These are phyloP conservation scores for Nasonia vitripennis DNA, from an alignment of 1,140 invertebrate species.

Conservation along the genomic window DNA sequence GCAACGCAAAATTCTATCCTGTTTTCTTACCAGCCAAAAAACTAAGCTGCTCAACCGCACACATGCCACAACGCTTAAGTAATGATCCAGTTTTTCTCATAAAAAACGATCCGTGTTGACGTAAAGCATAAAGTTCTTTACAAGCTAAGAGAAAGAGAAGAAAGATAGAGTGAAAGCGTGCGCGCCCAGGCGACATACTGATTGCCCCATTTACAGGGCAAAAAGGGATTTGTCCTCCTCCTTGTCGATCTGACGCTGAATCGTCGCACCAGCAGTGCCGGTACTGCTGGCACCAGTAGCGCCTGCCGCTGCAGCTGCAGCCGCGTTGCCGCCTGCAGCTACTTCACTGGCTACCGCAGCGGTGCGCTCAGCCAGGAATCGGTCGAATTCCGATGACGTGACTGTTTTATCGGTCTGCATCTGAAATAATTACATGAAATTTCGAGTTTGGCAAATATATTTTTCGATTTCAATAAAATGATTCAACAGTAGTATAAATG, in stretches of 20 bases:
- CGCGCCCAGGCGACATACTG: neutral
- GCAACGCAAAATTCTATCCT: neutral
- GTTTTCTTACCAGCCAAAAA: neutral
- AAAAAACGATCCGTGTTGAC: neutral
- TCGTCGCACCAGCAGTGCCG: conserved; percentile 61
- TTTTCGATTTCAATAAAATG: neutral
- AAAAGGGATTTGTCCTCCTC: conserved; percentile 74
- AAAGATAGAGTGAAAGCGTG: conserved; percentile 1
- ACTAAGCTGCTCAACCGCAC: neutral
- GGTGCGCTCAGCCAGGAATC: conserved; percentile 92
- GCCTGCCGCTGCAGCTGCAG: conserved; percentile 72
- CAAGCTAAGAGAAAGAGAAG: neutral
- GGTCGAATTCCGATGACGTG: conserved; percentile 93
- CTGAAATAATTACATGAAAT: conserved; percentile 20
- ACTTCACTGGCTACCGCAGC: conserved; percentile 82
- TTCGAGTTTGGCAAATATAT: neutral
- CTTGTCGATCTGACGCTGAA: conserved; percentile 70
- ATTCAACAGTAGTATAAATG: neutral
- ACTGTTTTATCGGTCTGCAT: conserved; percentile 77
- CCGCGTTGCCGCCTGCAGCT: conserved; percentile 6
- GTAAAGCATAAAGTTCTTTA: conserved; percentile 22
- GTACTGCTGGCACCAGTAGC: conserved; percentile 60
- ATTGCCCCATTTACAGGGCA: conserved; percentile 67
- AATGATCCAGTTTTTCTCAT: conserved; percentile 17
- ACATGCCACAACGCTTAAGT: conserved; percentile 27